phyloP scores from a whole-genome alignment of 2,113 vertebrate genomes.

The Peromyscus leucopus region DNA sequence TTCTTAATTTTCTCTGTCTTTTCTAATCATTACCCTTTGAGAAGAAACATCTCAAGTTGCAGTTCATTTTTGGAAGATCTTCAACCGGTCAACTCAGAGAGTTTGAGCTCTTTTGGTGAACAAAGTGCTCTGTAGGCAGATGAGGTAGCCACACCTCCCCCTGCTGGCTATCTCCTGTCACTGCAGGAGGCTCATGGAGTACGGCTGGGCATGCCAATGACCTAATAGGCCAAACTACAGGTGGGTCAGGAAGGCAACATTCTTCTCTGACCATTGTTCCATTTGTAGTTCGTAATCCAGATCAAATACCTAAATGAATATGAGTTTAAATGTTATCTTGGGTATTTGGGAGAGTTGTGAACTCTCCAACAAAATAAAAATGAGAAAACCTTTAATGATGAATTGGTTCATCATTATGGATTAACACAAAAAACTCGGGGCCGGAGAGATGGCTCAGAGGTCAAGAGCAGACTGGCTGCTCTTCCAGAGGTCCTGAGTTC shows the following conservation, averaged over 20 bases:
- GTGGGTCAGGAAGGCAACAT: fast-evolving
- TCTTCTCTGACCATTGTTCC: neutral
- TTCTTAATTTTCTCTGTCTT: neutral
- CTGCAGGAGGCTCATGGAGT: neutral
- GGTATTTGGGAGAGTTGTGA: conserved; percentile 61
- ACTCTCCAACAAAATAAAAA: conserved; percentile 69
- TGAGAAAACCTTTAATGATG: conserved; percentile 72
- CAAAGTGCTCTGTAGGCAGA: neutral
- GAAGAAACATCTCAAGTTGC: neutral
- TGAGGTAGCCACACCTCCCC: fast-evolving
- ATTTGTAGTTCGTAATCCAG: neutral
- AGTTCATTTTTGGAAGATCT: neutral
- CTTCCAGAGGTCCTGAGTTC: too few relatives aligned
- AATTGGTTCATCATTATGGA: conserved; percentile 75
- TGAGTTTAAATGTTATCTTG: conserved; percentile 55
- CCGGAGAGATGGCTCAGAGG: too few relatives aligned
- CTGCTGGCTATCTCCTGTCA: neutral
- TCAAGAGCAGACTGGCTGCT: too few relatives aligned
- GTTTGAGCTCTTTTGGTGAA: too few relatives aligned
- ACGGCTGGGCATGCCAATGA: neutral
- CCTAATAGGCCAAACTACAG: neutral
- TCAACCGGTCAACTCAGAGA: neutral
- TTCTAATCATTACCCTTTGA: neutral
- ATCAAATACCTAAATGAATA: conserved; percentile 45
- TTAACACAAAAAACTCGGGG: conserved; percentile 53